Percentiles rank a stretch among this genome's conserved stretches.
These are phyloP conservation scores for Rhodeus uyekii DNA, from an alignment of 2,797 vertebrate genomes.

Conservation along the genomic window DNA sequence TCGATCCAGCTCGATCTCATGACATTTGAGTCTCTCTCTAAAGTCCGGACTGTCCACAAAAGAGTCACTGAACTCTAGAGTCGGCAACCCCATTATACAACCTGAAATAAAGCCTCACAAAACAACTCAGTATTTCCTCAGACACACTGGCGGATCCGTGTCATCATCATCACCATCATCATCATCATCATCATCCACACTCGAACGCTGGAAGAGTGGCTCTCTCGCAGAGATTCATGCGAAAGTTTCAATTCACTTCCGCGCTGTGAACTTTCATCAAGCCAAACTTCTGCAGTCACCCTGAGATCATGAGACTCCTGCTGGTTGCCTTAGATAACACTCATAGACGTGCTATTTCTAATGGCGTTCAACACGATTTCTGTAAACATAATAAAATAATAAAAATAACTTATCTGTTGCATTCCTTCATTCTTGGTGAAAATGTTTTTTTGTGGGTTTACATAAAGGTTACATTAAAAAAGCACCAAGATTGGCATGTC, in stretches of 20 bases:
- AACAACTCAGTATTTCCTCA: conserved; percentile 5
- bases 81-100: conserved; percentile 89
- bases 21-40: conserved; percentile 90
- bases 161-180: neutral
- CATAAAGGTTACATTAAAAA: neutral
- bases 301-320: conserved; percentile 74
- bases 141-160: neutral
- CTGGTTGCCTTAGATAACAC: conserved; percentile 63
- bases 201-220: neutral
- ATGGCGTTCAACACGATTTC: neutral
- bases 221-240: conserved; percentile 7
- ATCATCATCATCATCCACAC: neutral
- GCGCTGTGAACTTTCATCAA: conserved; percentile 41
- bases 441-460: neutral
- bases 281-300: conserved; percentile 33
- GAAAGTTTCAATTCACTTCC: conserved; percentile 70
- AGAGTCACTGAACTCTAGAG: conserved; percentile 95
- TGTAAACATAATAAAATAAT: neutral
- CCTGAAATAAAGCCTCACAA: neutral
- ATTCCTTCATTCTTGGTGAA: neutral
- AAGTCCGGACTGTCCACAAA: conserved; percentile 94
- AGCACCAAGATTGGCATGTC: neutral
- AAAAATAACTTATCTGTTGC: neutral
- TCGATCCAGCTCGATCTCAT: conserved; percentile 92
- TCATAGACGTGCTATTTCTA: neutral